Evolutionary conservation across 2,888 invertebrate species (phyloP).

Genomic region (Rotaria socialis): DNA sequence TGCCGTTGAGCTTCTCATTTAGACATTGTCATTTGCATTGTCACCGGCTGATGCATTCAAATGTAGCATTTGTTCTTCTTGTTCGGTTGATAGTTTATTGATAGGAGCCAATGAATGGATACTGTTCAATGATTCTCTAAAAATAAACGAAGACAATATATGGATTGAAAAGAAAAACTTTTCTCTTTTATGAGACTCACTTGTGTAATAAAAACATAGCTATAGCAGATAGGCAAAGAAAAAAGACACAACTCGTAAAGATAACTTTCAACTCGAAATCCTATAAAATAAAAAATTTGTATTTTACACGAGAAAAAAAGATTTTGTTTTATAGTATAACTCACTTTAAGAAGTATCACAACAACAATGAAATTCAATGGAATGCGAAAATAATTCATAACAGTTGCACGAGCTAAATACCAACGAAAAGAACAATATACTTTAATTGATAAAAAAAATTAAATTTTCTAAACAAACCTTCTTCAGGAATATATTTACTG

Average conservation of each 20-base stretch:
- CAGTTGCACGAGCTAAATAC: conserved; percentile 60
- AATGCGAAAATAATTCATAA: conserved; percentile 62
- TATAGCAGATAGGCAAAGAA: conserved; percentile 56
- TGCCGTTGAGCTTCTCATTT: neutral
- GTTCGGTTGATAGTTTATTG: neutral
- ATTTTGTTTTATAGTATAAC: conserved; percentile 30
- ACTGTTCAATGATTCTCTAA: neutral
- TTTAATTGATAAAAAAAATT: neutral
- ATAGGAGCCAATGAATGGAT: neutral
- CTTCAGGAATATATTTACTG: conserved; percentile 61
- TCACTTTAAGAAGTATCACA: conserved; percentile 59
- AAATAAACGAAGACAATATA: too few relatives aligned
- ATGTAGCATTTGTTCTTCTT: neutral
- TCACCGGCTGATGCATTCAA: neutral
- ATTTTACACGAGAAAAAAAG: conserved; percentile 13
- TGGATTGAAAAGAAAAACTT: neutral
- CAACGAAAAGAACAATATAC: conserved; percentile 38
- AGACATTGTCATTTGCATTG: neutral
- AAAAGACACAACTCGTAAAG: conserved; percentile 60
- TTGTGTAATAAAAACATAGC: conserved; percentile 56
- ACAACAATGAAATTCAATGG: conserved; percentile 62
- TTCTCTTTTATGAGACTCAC: conserved; percentile 50
- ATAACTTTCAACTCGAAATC: conserved; percentile 59
- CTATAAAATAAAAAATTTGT: conserved; percentile 49
- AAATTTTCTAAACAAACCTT: conserved; percentile 52